phyloP scores from a whole-genome alignment of 2,888 invertebrate genomes.

The Pollenia angustigena region DNA sequence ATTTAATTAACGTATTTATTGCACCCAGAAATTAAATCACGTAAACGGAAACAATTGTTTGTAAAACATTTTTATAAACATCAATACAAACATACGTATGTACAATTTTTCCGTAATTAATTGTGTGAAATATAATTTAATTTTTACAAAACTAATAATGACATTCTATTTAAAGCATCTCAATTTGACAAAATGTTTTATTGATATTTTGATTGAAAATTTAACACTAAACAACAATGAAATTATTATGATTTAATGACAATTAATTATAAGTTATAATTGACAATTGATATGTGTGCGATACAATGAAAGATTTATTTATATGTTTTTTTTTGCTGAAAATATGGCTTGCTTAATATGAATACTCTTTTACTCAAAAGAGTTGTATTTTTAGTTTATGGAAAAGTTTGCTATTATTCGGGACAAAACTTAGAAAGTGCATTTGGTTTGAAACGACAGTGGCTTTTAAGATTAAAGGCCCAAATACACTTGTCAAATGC shows the following conservation, averaged over 20 bases:
- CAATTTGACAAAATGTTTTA: conserved; percentile 38
- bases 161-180: conserved; percentile 29
- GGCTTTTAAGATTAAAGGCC: too few relatives aligned
- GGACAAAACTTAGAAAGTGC: too few relatives aligned
- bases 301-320: conserved; percentile 8
- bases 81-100: not conserved
- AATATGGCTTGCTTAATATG: conserved; percentile 28
- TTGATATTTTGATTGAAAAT: conserved; percentile 32
- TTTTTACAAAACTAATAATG: conserved; percentile 12
- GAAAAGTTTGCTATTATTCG: not conserved
- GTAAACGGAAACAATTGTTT: conserved; percentile 54
- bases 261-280: conserved; percentile 37
- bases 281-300: conserved; percentile 14
- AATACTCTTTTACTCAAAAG: not conserved
- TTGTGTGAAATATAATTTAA: conserved; percentile 29
- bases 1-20: not conserved
- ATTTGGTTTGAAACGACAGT: too few relatives aligned
- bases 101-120: not conserved
- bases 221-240: conserved; percentile 8
- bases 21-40: conserved; percentile 17
- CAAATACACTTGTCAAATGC: too few relatives aligned
- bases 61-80: conserved; percentile 13
- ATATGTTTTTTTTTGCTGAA: not conserved
- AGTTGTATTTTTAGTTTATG: too few relatives aligned
- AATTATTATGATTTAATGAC: conserved; percentile 15